Evolutionary conservation across 2,797 vertebrate species (phyloP).

Genomic region (Numenius phaeopus): DNA sequence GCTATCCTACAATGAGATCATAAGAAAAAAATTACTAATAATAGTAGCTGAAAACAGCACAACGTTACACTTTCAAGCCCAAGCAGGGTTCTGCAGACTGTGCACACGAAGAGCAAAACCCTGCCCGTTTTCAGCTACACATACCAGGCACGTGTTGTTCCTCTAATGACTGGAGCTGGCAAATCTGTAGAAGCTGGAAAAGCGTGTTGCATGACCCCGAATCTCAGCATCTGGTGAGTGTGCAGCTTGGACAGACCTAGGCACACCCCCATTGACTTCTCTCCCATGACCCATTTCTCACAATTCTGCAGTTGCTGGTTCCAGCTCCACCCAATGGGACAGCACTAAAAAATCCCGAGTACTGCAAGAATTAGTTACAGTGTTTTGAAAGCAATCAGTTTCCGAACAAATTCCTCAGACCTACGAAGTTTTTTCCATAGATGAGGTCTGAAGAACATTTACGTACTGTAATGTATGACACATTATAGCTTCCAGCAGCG

Average conservation of each 20-base stretch:
- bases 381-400: not conserved
- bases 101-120: not conserved
- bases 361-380: not conserved
- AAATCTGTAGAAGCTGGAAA: not conserved
- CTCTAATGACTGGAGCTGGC: not conserved
- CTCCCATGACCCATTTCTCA: not conserved
- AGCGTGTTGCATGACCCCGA: not conserved
- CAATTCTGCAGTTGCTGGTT: not conserved
- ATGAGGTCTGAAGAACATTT: not conserved
- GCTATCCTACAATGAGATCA: not conserved
- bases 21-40: not conserved
- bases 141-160: rapidly evolving
- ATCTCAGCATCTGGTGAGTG: not conserved
- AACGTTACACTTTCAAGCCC: not conserved
- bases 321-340: not conserved
- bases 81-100: not conserved
- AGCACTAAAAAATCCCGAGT: not conserved
- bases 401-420: not conserved
- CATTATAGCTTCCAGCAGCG: not conserved
- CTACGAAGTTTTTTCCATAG: not conserved
- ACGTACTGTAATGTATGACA: rapidly evolving
- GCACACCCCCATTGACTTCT: not conserved
- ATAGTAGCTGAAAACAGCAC: not conserved
- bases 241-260: not conserved
- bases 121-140: not conserved